phyloP scores from a whole-genome alignment of 2,888 invertebrate species.

The Luperina nickerlii region DNA sequence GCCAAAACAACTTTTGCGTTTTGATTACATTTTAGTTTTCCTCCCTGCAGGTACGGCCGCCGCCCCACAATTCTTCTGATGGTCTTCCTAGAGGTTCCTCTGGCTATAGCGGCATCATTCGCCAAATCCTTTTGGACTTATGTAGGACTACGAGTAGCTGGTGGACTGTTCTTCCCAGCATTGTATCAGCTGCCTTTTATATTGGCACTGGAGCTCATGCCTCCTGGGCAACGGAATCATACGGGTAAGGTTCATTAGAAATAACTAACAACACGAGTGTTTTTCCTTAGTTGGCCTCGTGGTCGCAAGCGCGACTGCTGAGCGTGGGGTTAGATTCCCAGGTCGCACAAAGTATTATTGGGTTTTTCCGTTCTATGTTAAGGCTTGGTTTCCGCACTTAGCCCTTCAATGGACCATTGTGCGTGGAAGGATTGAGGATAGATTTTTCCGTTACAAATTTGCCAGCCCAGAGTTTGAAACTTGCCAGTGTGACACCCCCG shows the following conservation, averaged over 20 bases:
- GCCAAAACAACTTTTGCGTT: background rate
- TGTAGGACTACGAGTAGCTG: constrained; percentile 89
- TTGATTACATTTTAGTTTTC: constrained; percentile 36
- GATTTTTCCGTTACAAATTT: too few relatives aligned
- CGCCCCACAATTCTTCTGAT: constrained; percentile 91
- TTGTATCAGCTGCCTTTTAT: constrained; percentile 92
- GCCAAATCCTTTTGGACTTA: constrained; percentile 91
- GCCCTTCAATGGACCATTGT: too few relatives aligned
- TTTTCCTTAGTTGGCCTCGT: background rate
- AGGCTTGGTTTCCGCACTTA: too few relatives aligned
- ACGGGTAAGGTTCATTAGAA: constrained; percentile 82
- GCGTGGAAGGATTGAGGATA: too few relatives aligned
- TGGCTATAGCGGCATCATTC: constrained; percentile 91
- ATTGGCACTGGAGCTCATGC: constrained; percentile 92
- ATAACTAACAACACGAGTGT: background rate
- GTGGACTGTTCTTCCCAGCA: constrained; percentile 92
- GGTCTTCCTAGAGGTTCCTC: constrained; percentile 91
- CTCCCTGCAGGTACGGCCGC: constrained; percentile 90
- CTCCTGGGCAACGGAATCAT: constrained; percentile 91
- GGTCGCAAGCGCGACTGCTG: too few relatives aligned
- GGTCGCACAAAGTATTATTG: too few relatives aligned
- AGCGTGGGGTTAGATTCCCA: too few relatives aligned
- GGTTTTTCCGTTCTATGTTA: too few relatives aligned
- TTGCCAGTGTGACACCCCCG: too few relatives aligned
- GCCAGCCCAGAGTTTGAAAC: too few relatives aligned